Evolutionary conservation across 2,797 vertebrate genomes (phyloP), one percentile per base, ranked within the genome.

Genomic region (Buceros bicornis): DNA sequence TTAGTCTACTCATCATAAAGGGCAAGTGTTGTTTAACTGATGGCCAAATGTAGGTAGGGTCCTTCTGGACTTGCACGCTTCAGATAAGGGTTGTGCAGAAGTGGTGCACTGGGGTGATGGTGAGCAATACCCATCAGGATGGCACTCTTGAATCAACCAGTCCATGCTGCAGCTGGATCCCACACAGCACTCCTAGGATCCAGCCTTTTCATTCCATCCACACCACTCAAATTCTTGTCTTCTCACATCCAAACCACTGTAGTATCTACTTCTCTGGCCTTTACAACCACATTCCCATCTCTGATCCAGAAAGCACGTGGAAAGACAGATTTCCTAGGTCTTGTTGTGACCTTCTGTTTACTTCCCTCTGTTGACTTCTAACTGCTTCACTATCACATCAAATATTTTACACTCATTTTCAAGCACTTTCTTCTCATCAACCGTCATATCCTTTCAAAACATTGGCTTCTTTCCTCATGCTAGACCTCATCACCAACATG

Each of bases 1-100:
- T 95, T 89, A 92, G 50, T 57, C 83, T 53, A 65, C 76, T 89
- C 91, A 69, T 93, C 88, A 77, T 14, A 85, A 94, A 95, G 92
- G 93, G 65, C 78, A 92, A 87, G 16, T 43, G 7, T 60, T 71
- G 57, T 58, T 95, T 24, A 11, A 48, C 20, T 47, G 45, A 47
- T 85, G 72, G 89, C 88, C 56, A 80, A 19, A 84, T 82, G 48
- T 80, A 67, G n/a, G 35, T 21, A 35, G 24, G 58, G 45, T 85
- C 92, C 64, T 80, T 84, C 93, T 82, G 56, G 84, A 66, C 47
- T 64, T 79, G 19, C 31, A 71, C 0, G 5, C 2, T 3, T 43
- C 48, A 62, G 29, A 58, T 13, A 72, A 51, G 29, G 35, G 19
- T 14, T 40, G 33, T 50, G 15, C 40, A 82, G 61, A 87, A 69